Percentiles rank a stretch among this genome's conserved stretches.
These are phyloP conservation scores for Tenthredo livida DNA, from an alignment of 2,888 invertebrate genomes.

Conservation along the genomic window DNA sequence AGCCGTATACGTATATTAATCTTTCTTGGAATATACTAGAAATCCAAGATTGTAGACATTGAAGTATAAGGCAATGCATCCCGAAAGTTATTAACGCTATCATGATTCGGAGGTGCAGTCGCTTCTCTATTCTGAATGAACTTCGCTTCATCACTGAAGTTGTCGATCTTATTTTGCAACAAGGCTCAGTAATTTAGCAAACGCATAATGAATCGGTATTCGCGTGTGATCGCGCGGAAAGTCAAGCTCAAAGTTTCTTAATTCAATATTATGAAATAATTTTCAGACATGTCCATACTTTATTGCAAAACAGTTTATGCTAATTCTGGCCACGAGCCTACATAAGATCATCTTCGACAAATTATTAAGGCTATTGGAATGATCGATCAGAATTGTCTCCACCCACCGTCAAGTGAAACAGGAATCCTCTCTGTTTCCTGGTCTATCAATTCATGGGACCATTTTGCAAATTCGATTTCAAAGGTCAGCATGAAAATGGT, in stretches of 20 bases:
- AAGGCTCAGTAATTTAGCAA: background rate
- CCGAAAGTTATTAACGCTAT: background rate
- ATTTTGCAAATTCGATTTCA: background rate
- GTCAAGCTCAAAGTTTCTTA: background rate
- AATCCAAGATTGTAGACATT: background rate
- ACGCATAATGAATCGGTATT: background rate
- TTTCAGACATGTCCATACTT: background rate
- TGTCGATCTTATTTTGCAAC: background rate
- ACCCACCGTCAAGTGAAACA: background rate
- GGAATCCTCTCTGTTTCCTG: background rate
- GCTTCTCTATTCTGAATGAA: background rate
- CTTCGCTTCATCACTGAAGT: background rate
- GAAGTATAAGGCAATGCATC: background rate
- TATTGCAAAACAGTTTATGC: background rate
- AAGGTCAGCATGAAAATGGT: background rate
- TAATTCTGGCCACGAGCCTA: background rate
- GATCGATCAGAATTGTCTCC: background rate
- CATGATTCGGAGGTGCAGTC: background rate
- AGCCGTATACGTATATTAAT: background rate
- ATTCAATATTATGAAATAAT: conserved; percentile 17
- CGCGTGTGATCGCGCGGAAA: background rate
- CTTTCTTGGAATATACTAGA: background rate
- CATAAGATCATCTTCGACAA: background rate
- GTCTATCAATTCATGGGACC: background rate
- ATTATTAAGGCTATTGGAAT: background rate